These are phyloP conservation scores for Phytoseiulus persimilis DNA, from an alignment of 2,888 invertebrate species.

Conservation along the genomic window DNA sequence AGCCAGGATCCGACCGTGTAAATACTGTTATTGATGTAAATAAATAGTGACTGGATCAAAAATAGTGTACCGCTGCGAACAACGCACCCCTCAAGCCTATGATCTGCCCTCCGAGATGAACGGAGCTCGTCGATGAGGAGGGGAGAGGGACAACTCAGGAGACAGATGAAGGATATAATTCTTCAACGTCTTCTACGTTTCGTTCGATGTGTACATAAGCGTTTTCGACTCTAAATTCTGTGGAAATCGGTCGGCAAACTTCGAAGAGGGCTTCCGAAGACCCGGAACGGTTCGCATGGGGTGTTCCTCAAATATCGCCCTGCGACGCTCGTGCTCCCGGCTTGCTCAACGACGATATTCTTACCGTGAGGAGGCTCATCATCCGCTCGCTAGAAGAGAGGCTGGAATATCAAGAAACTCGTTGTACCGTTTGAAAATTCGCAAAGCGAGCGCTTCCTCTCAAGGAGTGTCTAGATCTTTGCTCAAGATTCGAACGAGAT, in stretches of 20 bases:
- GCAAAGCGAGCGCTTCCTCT: neutral
- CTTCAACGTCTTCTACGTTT: neutral
- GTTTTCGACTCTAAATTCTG: neutral
- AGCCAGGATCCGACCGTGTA: constrained; percentile 30
- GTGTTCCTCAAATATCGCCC: neutral
- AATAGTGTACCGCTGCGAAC: neutral
- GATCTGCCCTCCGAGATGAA: neutral
- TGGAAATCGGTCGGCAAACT: no score
- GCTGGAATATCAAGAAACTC: neutral
- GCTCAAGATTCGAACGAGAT: neutral
- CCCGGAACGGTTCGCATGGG: neutral
- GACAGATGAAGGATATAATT: neutral
- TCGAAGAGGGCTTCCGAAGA: neutral
- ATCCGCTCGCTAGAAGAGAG: neutral
- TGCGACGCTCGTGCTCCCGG: neutral
- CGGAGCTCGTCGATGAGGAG: neutral
- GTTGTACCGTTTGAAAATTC: neutral
- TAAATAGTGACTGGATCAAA: neutral
- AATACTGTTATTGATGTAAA: constrained; percentile 28
- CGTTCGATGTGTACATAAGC: neutral
- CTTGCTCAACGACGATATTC: neutral
- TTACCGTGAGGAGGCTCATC: neutral
- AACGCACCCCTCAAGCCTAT: neutral
- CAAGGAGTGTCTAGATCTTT: neutral
- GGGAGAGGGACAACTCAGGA: neutral